Base-by-base conservation (phyloP, 2,113 vertebrate species). In the Ciconia boyciana region DNA sequence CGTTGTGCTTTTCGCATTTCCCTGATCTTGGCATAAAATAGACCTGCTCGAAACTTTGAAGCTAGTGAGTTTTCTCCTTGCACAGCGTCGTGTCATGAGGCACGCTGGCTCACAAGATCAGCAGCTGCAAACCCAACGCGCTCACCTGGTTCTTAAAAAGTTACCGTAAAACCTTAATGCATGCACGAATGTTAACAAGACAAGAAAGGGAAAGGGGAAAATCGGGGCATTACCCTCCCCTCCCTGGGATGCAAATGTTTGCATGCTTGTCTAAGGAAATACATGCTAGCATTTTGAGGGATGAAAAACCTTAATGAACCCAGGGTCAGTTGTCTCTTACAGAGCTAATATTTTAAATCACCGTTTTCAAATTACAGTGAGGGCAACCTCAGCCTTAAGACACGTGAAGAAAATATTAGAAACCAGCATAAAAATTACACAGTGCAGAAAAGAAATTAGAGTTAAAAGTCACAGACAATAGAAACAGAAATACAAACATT, bases 401-500 rank as follows among this genome's bases (percentile, higher is more conserved):
- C 77, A 65, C 0, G 5, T 13, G 41, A 91, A 95, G 61, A 83
- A 87, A 94, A 81, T n/a, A 55, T 28, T 24, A 60, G 76, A 68
- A 76, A 85, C 9, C 26, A 90, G 64, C 36, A 43, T 36, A 93
- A 97, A 85, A 82, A 88, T 66, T 36, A 26, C 87, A 84, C 49
- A 83, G 87, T 46, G 25, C 57, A 68, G 93, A 71, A 95, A 86
- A 97, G 81, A 66, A 84, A 93, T 62, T 75, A 36, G 91, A 95
- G 90, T 90, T 91, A 94, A 96, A 96, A 94, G 89, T 88, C 87
- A 55, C 89, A 93, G 96, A 97, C 90, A 96, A 94, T 32, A 95
- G 92, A 68, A 95, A 93, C 84, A 92, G 97, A 94, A 97, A 97
- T 92, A 97, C 97, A 98, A 98, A 98, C 92, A 96, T 96, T 97